These are phyloP conservation scores for Lacerta agilis DNA, from an alignment of 2,797 vertebrate species.

Conservation along the genomic window DNA sequence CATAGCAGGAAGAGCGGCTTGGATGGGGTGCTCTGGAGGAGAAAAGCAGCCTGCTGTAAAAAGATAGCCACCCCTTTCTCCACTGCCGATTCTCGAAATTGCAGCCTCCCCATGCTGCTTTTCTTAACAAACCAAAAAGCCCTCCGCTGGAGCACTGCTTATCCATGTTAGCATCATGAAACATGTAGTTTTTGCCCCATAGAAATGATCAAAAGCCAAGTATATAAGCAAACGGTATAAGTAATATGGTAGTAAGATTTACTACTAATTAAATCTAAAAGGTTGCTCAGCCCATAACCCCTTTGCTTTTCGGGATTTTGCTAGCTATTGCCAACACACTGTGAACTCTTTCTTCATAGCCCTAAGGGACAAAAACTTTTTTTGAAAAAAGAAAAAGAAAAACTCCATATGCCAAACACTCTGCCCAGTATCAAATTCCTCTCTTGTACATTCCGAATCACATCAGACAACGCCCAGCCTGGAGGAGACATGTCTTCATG, in stretches of 20 bases:
- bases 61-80: no score
- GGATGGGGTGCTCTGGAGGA: background rate
- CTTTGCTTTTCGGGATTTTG: background rate
- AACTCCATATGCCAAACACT: background rate
- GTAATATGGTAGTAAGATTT: background rate
- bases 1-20: background rate
- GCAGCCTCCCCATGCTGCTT: background rate
- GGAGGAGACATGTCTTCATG: slow-evolving; percentile 23
- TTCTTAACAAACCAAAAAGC: no score
- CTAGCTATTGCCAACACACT: background rate
- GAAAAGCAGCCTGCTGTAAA: background rate
- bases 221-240: background rate
- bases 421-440: slow-evolving; percentile 17
- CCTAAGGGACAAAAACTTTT: background rate
- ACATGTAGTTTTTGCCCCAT: background rate
- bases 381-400: background rate
- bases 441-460: background rate
- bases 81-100: background rate
- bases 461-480: background rate
- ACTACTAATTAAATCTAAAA: background rate
- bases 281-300: background rate
- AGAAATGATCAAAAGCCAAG: background rate
- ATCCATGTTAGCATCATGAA: background rate
- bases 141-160: background rate
- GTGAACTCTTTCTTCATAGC: slow-evolving; percentile 1